Evolutionary conservation across 2,888 invertebrate species (phyloP), one percentile per base, ranked within the genome.

Genomic region (Xanthostigma xanthostigma): DNA sequence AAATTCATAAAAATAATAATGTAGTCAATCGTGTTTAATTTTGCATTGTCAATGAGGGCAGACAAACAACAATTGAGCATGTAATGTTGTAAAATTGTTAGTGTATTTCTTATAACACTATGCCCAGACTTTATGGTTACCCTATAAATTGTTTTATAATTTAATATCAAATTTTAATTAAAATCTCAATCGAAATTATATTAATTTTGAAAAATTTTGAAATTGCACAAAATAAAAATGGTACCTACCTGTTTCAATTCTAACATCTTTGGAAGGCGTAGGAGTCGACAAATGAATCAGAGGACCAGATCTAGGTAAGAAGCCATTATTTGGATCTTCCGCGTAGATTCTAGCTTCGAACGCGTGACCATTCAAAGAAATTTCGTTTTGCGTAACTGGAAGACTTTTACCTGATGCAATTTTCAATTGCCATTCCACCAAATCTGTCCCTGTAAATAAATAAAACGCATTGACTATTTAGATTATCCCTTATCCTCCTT

Each of bases 271-370:
- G 17, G 73, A 71, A 0, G 74, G 63, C 17, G 63, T 55, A 0
- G 96, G 95, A n/a, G 85, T 78, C 8, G 71, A 72, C 39, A 97
- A 71, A 58, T 89, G 78, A 44, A 76, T 69, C 37, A 97, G 68
- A 0, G 79, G 79, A 5, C 96, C 98, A 12, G 97, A 94, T 11
- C 93, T 89, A 0, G 98, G 98, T 62, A 98, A 72, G 68, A 99
- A 98, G 34, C 84, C 86, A 37, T 76, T 79, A 9, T 74, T 64
- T 0, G 87, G 86, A 65, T 84, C 80, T 65, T 97, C 97, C 0
- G 97, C 97, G 67, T 97, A 98, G 54, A 98, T 89, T 53, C 97
- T 75, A 34, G 95, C 95, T 69, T 98, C 97, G 56, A 98, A 91
- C 0, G 97, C 84, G 66, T 96, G 94, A 0, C 97, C 96, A 0